Conservation (phyloP, 2,797 vertebrate species). For the Hapalemur alaotrensis region DNA sequence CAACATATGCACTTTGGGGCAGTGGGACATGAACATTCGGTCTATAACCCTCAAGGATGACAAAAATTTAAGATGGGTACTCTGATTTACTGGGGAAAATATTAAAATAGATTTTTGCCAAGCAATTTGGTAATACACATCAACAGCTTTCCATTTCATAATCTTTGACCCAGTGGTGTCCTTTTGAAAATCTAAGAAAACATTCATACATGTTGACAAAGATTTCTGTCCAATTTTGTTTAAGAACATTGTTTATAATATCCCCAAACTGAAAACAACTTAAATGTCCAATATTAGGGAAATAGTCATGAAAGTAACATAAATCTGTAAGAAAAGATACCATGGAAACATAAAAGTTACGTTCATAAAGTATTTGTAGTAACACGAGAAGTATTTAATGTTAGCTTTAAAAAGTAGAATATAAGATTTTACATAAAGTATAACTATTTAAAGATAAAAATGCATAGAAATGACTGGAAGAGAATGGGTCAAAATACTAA, state of each 20-base stretch:
- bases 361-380: not conserved
- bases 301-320: not conserved
- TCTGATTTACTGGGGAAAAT: no score
- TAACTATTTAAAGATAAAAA: not conserved
- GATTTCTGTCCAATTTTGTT: not conserved
- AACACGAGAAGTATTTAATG: not conserved
- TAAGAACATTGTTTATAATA: not conserved
- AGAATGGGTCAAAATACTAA: not conserved
- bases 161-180: not conserved
- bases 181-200: not conserved
- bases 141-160: not conserved
- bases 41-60: not conserved
- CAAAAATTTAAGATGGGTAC: not conserved
- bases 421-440: not conserved
- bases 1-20: not conserved
- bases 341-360: not conserved
- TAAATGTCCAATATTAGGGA: slow-evolving; percentile 33
- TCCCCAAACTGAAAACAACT: slow-evolving; percentile 15
- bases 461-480: not conserved
- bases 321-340: not conserved
- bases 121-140: not conserved
- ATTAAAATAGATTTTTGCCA: not conserved
- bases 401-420: not conserved
- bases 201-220: not conserved
- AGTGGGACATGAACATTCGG: not conserved